Percentiles rank a stretch among this genome's conserved stretches.
phyloP scores from a whole-genome alignment of 2,888 invertebrate species.

The Phaedon cochleariae region DNA sequence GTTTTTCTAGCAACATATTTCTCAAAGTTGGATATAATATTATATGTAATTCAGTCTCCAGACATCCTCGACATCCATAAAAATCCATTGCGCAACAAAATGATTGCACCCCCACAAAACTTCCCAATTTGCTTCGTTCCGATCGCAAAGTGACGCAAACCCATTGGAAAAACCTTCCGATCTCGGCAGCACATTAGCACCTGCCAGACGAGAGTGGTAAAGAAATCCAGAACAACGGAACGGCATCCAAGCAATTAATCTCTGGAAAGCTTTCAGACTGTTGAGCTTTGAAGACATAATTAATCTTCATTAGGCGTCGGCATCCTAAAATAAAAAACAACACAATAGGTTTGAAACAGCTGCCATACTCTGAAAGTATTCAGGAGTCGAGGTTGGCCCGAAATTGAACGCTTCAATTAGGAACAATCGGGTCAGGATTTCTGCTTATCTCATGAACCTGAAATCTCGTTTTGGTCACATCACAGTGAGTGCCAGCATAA shows the following conservation, averaged over 20 bases:
- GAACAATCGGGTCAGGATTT: neutral
- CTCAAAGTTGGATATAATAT: no score
- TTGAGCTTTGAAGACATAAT: neutral
- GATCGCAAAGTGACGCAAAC: neutral
- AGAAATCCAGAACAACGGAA: neutral
- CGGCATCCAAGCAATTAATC: neutral
- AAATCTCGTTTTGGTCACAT: no score
- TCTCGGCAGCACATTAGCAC: neutral
- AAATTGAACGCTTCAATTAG: neutral
- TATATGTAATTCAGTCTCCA: no score
- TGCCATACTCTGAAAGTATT: neutral
- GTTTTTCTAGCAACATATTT: no score
- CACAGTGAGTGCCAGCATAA: no score
- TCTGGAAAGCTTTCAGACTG: neutral
- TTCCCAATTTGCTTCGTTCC: neutral
- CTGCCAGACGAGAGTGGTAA: neutral
- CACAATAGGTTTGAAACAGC: neutral
- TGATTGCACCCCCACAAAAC: neutral
- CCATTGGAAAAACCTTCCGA: neutral
- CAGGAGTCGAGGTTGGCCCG: neutral
- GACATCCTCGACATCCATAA: no score
- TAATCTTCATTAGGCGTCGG: neutral
- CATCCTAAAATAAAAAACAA: conserved; percentile 1
- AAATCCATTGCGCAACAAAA: no score
- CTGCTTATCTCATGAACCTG: no score